Conservation (phyloP, 2,797 vertebrate species). For the Dipus sagitta region DNA sequence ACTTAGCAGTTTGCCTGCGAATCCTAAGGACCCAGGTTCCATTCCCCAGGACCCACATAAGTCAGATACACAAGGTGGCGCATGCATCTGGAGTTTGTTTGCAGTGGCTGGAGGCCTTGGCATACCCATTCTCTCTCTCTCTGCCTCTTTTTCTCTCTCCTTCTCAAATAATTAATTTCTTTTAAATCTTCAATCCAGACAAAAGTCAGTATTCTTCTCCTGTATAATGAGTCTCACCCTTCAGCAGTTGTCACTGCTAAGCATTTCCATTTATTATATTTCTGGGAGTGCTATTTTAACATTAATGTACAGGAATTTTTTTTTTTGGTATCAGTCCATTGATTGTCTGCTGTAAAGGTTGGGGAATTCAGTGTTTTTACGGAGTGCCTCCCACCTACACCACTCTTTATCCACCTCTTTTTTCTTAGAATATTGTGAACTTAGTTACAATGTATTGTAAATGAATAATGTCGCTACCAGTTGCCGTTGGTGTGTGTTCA, state of each 20-base stretch:
- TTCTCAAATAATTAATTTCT: no score
- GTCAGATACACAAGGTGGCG: no score
- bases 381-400: not conserved
- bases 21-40: no score
- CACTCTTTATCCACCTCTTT: not conserved
- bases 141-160: no score
- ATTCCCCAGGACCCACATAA: no score
- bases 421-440: conserved; percentile 9
- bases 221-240: not conserved
- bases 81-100: no score
- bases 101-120: no score
- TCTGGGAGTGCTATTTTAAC: not conserved
- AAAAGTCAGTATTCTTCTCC: not conserved
- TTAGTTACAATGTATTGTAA: not conserved
- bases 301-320: not conserved
- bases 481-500: not conserved
- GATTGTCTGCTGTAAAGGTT: not conserved
- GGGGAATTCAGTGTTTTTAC: not conserved
- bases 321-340: not conserved
- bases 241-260: not conserved
- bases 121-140: no score
- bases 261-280: not conserved
- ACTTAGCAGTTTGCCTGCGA: no score
- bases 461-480: not conserved
- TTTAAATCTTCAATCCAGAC: no score